Conservation (phyloP, 2,888 invertebrate species). For the Lepidocyrtoides sp. region DNA sequence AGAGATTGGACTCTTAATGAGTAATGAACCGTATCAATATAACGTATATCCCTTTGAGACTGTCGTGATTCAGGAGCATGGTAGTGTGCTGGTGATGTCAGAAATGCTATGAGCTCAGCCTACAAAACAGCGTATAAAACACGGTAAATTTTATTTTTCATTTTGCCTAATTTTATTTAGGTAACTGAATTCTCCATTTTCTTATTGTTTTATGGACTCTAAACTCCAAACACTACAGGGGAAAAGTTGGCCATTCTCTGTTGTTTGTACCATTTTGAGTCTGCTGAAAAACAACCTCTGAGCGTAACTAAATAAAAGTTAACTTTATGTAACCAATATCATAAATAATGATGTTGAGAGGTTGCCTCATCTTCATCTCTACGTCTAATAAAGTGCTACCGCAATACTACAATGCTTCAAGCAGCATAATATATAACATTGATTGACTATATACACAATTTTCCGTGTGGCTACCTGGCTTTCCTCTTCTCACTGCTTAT, state of each 20-base stretch:
- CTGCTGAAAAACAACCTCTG: not conserved
- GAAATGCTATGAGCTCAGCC: not conserved
- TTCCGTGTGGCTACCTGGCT: constrained; percentile 50
- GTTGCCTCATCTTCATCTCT: not conserved
- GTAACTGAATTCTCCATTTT: too few species aligned
- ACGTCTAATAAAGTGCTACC: not conserved
- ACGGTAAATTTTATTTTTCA: too few species aligned
- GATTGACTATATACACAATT: not conserved
- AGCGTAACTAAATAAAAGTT: not conserved
- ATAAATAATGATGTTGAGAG: not conserved
- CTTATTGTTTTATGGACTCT: too few species aligned
- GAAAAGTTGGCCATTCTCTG: not conserved
- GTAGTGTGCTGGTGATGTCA: not conserved
- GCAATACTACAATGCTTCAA: not conserved
- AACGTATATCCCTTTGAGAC: not conserved
- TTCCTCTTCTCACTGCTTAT: not conserved
- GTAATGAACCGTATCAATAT: too few species aligned
- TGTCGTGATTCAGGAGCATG: not conserved
- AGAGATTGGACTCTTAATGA: too few species aligned
- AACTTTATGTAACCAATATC: not conserved
- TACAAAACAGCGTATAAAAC: too few species aligned
- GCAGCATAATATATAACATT: not conserved
- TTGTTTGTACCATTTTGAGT: not conserved
- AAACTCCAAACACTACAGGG: not conserved
- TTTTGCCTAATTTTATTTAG: too few species aligned